Evolutionary conservation across 2,113 vertebrate species (phyloP).

Genomic region (Rattus rattus): DNA sequence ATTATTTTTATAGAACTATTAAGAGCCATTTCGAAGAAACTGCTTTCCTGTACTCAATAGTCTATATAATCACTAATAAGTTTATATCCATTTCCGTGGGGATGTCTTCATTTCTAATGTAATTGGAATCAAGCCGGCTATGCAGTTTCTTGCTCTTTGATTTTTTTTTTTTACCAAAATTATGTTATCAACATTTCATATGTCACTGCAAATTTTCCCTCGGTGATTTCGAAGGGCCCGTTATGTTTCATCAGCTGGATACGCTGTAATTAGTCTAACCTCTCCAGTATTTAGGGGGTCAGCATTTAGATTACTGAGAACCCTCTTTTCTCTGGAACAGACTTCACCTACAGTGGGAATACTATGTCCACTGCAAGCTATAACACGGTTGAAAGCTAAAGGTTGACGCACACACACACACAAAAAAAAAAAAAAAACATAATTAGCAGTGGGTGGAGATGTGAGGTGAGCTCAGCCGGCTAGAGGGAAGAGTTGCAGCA

Average conservation of each 20-base stretch:
- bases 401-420: neutral
- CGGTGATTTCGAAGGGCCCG: slow-evolving; percentile 58
- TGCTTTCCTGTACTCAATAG: slow-evolving; percentile 25
- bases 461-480: neutral
- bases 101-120: slow-evolving; percentile 60
- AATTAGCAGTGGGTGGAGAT: neutral
- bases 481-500: neutral
- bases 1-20: slow-evolving; percentile 33
- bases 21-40: slow-evolving; percentile 38
- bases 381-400: slow-evolving; percentile 35
- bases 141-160: slow-evolving; percentile 61
- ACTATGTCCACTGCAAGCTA: neutral
- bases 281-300: slow-evolving; percentile 15
- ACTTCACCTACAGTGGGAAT: neutral
- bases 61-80: slow-evolving; percentile 34
- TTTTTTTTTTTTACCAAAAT: slow-evolving; percentile 64
- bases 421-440: neutral
- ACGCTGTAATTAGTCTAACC: slow-evolving; percentile 61
- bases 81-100: slow-evolving; percentile 44
- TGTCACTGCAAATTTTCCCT: slow-evolving; percentile 57
- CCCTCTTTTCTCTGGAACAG: slow-evolving; percentile 37
- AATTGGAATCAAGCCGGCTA: slow-evolving; percentile 68
- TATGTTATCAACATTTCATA: slow-evolving; percentile 59
- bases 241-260: slow-evolving; percentile 62
- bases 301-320: slow-evolving; percentile 51